Base-by-base conservation (phyloP, 2,113 vertebrate genomes). In the Leptosomus discolor region DNA sequence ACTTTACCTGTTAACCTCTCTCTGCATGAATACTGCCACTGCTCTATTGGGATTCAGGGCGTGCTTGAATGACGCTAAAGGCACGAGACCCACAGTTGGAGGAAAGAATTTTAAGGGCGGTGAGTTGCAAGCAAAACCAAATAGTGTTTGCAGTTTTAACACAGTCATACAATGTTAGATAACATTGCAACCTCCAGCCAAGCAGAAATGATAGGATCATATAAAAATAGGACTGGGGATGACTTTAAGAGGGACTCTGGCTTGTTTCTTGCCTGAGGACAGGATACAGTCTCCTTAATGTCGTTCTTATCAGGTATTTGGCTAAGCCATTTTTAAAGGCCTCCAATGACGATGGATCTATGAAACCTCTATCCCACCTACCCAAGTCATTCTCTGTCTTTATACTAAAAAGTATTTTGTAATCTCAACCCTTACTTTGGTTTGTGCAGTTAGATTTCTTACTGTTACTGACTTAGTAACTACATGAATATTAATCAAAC, bases 161-260 rank as follows among this genome's bases (percentile, higher is more conserved):
- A 63, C 18, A 54, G 45, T 77, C 50, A n/a, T 50, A 57, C 32
- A 27, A 8, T 13, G 37, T 83, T 88, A 94, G 75, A 76, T 94
- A 92, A 88, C 82, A 30, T 6, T 80, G 78, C 63, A 76, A 69
- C 70, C 67, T 93, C 41, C 90, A 93, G 78, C 81, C 90, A 64
- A 91, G 88, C 85, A 96, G 90, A 95, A 95, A 43, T 85, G 27
- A 95, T 82, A 90, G 77, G 41, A 65, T 93, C 65, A 22, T 85
- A 71, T 43, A 94, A 82, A 96, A 93, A 90, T 73, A 96, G 75
- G 78, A 68, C 84, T 87, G 80, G 77, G 82, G 87, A 94, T 68
- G 76, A 30, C 58, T 94, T 58, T 39, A 11, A 60, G 76, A 87
- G 68, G n/a, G 8, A 81, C 27, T 89, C 14, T 36, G 51, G 12